These are phyloP conservation scores for Agelas oroides DNA, from an alignment of 37 sponge, comb jelly and placozoan species.

Conservation along the genomic window DNA sequence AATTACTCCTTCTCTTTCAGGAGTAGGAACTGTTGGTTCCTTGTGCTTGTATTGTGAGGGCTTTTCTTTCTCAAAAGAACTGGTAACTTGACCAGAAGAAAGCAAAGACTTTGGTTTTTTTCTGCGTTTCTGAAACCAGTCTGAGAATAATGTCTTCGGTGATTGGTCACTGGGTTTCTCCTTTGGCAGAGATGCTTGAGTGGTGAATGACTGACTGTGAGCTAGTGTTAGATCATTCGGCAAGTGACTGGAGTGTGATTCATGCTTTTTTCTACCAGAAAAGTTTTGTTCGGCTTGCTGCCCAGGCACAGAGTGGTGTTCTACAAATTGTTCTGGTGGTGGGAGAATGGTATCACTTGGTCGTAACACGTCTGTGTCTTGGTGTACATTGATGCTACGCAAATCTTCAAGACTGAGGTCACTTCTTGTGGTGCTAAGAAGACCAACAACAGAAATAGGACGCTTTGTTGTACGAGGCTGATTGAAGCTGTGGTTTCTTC, in stretches of 20 bases:
- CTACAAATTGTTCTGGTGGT: conserved; percentile 16
- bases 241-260: too few species aligned
- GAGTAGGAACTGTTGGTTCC: neutral
- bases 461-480: neutral
- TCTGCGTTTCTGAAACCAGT: too few species aligned
- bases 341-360: conserved; percentile 6
- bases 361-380: neutral
- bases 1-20: neutral
- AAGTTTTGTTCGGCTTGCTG: too few species aligned
- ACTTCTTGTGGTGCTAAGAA: conserved; percentile 2
- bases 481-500: neutral
- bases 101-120: too few species aligned
- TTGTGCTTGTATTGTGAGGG: neutral
- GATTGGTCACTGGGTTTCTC: too few species aligned
- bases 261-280: too few species aligned
- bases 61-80: neutral
- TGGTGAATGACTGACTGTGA: too few species aligned
- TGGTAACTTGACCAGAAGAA: neutral
- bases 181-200: too few species aligned
- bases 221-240: too few species aligned
- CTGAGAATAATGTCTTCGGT: too few species aligned
- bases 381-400: neutral
- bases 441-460: conserved; percentile 18
- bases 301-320: too few species aligned
- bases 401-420: conserved; percentile 13